phyloP scores from a whole-genome alignment of 2,797 vertebrate species.

The Hoplostethus atlanticus region DNA sequence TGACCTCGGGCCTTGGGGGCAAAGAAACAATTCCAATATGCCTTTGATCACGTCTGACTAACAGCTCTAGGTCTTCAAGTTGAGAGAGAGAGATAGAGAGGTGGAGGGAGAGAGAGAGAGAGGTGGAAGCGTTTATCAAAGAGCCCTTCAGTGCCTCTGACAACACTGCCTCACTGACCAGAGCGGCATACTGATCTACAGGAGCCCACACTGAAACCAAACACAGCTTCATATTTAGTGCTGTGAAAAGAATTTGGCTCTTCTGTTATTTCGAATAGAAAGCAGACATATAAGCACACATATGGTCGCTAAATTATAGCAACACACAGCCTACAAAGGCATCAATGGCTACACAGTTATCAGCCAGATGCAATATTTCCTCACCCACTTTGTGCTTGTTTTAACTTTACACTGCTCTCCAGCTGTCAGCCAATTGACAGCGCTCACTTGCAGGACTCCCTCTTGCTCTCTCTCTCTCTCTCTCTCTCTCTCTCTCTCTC shows the following conservation, averaged over 20 bases:
- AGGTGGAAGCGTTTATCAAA: conserved; percentile 68
- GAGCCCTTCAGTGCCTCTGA: conserved; percentile 68
- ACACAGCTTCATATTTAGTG: conserved; percentile 23
- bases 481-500: neutral
- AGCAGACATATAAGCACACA: too few relatives aligned
- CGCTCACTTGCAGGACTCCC: neutral
- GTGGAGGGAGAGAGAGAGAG: conserved; percentile 23
- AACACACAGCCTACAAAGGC: neutral
- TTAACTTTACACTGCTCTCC: too few relatives aligned
- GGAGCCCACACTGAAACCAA: conserved; percentile 53
- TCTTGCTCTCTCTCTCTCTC: neutral
- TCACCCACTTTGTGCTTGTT: neutral
- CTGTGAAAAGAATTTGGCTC: conserved; percentile 10
- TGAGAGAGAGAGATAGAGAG: conserved; percentile 11
- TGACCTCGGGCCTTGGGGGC: conserved; percentile 51
- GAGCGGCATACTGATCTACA: conserved; percentile 59
- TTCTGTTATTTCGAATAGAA: neutral
- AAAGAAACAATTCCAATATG: conserved; percentile 57
- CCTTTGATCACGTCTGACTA: conserved; percentile 58
- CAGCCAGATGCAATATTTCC: neutral
- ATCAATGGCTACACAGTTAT: neutral
- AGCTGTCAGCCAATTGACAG: too few relatives aligned
- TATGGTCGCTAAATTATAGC: too few relatives aligned
- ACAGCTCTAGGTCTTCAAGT: conserved; percentile 44
- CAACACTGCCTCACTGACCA: conserved; percentile 51